These are phyloP conservation scores for Heterodera schachtii DNA, from an alignment of 1,140 invertebrate species.

Conservation along the genomic window DNA sequence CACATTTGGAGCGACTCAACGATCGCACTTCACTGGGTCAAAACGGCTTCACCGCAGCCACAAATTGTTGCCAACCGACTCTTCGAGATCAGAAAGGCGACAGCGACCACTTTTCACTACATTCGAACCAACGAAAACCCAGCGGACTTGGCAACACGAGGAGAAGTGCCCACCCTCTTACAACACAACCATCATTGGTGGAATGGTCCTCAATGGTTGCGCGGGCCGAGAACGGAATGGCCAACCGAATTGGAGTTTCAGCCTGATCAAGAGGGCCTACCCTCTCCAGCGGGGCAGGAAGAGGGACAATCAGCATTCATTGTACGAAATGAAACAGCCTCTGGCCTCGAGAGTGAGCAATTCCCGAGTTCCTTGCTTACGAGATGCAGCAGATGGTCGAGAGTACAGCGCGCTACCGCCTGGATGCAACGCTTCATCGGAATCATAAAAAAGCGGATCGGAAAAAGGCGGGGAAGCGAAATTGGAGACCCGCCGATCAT, in stretches of 20 bases:
- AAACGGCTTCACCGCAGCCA: not conserved
- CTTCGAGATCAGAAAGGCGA: slow-evolving; percentile 12
- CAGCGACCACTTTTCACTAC: not conserved
- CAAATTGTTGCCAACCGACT: slow-evolving; percentile 3
- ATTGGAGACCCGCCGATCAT: too few species aligned
- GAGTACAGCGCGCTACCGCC: not conserved
- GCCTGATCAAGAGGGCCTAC: not conserved
- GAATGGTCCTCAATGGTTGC: slow-evolving; percentile 21
- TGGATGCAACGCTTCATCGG: not conserved
- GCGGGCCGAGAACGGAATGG: slow-evolving; percentile 13
- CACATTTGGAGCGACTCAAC: slow-evolving; percentile 11
- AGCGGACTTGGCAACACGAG: slow-evolving; percentile 25
- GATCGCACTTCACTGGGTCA: not conserved
- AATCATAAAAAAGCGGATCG: too few species aligned
- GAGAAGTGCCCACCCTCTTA: not conserved
- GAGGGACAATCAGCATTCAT: not conserved
- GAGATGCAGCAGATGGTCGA: not conserved
- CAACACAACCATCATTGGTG: slow-evolving; percentile 8
- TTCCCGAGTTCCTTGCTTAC: not conserved
- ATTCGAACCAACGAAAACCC: slow-evolving; percentile 29
- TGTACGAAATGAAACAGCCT: not conserved
- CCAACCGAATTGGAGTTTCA: not conserved
- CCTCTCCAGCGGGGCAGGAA: too few species aligned
- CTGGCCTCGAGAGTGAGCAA: not conserved
- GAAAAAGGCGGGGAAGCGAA: too few species aligned